These are phyloP conservation scores for Corticium candelabrum DNA, from an alignment of 37 sponge, comb jelly and placozoan genomes.

Conservation along the genomic window DNA sequence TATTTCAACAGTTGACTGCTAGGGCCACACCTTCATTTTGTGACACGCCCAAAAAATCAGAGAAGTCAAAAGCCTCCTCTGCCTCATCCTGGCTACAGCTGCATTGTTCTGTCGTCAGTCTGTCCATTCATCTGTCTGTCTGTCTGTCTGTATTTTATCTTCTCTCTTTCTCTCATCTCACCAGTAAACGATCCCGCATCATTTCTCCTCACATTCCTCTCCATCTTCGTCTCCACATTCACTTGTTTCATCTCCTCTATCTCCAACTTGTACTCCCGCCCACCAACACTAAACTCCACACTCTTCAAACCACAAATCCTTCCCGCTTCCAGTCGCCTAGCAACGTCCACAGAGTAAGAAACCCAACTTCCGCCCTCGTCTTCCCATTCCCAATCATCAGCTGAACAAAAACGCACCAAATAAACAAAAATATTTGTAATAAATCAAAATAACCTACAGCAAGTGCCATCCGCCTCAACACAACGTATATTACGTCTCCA, in stretches of 20 bases:
- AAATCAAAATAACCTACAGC: not conserved
- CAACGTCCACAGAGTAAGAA: not conserved
- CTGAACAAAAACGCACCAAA: not conserved
- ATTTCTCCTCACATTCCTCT: slow-evolving; percentile 16
- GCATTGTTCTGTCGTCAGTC: no score
- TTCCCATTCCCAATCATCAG: slow-evolving; percentile 7
- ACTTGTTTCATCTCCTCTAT: slow-evolving; percentile 27
- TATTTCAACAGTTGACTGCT: no score
- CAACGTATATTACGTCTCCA: not conserved
- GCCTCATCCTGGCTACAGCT: no score
- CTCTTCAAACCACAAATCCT: not conserved
- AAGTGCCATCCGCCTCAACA: not conserved
- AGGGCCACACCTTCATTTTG: no score
- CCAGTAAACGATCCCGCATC: not conserved
- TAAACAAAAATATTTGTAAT: not conserved
- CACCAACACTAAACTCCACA: not conserved
- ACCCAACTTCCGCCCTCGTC: not conserved
- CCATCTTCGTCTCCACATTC: slow-evolving; percentile 20
- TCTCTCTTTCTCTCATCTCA: not conserved
- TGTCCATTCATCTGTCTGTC: no score
- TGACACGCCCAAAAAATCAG: no score
- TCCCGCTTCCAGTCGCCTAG: not conserved
- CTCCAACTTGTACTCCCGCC: slow-evolving; percentile 23
- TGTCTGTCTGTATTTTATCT: no score
- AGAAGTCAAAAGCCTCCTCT: no score